Conservation (phyloP, 2,888 invertebrate species). For the Noctua pronuba region DNA sequence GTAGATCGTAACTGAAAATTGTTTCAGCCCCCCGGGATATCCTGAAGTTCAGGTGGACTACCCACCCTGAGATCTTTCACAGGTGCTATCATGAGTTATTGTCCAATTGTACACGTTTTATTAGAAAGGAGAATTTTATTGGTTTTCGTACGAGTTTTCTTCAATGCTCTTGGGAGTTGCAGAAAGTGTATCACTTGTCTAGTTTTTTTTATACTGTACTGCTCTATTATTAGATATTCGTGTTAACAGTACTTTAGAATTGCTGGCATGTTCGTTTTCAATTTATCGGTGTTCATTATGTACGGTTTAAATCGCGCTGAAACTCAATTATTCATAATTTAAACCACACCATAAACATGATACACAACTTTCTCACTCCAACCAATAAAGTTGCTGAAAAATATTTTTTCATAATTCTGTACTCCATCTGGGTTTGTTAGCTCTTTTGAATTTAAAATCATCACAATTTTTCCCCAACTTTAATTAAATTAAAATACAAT, state of each 20-base stretch:
- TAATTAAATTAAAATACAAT: conserved; percentile 69
- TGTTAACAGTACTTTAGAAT: neutral
- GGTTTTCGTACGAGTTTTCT: conserved; percentile 61
- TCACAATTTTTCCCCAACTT: conserved; percentile 59
- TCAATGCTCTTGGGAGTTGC: conserved; percentile 39
- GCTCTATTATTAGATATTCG: neutral
- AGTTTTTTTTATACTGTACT: conserved; percentile 14
- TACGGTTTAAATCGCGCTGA: neutral
- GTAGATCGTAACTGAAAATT: conserved; percentile 84
- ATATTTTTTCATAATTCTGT: conserved; percentile 50
- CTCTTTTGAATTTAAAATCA: conserved; percentile 68
- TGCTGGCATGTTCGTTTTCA: neutral
- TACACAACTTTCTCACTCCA: conserved; percentile 32
- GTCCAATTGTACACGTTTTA: conserved; percentile 79
- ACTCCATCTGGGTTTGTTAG: conserved; percentile 55
- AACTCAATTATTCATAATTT: conserved; percentile 29
- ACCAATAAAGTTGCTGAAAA: conserved; percentile 40
- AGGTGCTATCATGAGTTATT: conserved; percentile 85
- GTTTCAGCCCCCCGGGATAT: conserved; percentile 79
- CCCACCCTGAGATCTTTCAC: conserved; percentile 79
- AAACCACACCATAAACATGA: conserved; percentile 33
- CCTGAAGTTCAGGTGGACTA: conserved; percentile 73
- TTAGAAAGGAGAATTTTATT: conserved; percentile 74
- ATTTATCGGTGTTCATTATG: neutral
- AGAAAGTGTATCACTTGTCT: conserved; percentile 30